Conservation (phyloP, 2,888 invertebrate species). For the Spisula solida region DNA sequence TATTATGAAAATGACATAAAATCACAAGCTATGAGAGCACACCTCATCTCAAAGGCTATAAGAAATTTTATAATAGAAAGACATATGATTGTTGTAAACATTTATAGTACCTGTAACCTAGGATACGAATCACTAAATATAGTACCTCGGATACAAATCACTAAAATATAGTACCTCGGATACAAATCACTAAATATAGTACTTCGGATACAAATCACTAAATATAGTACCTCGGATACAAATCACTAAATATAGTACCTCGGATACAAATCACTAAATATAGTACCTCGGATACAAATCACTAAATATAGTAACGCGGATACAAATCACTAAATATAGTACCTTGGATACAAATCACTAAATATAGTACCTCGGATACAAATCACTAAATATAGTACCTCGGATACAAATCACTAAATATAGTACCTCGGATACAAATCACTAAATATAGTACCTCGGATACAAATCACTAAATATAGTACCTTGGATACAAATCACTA, state of each 20-base stretch:
- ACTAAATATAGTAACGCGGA: background rate
- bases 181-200: background rate
- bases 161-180: no score
- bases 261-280: background rate
- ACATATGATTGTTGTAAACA: background rate
- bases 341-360: no score
- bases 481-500: background rate
- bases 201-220: background rate
- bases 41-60: background rate
- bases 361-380: background rate
- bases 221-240: no score
- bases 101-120: background rate
- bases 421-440: background rate
- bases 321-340: no score
- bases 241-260: background rate
- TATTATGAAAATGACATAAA: constrained; percentile 49
- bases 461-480: background rate
- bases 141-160: background rate
- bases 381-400: no score
- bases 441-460: no score
- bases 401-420: background rate
- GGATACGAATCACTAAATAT: background rate
- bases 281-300: no score
- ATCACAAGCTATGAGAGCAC: constrained; percentile 16
- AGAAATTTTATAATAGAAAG: background rate